Conservation (phyloP, 2,797 vertebrate species). For the Morus bassanus region DNA sequence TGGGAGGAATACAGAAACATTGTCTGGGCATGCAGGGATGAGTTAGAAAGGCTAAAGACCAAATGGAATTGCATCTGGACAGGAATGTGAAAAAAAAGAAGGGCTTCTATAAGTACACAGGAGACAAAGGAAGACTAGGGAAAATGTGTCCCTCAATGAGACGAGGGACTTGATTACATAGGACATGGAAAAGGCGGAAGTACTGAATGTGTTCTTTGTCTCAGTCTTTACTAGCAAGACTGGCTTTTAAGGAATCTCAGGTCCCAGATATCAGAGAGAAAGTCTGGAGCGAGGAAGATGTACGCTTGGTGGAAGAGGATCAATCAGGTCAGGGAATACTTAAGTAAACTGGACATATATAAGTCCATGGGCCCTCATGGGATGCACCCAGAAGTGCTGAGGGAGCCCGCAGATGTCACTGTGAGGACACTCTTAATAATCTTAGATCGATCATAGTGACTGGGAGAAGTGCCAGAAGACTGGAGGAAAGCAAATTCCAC, state of each 20-base stretch:
- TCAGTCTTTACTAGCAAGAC: not conserved
- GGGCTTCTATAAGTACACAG: not conserved
- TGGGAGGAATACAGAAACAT: not conserved
- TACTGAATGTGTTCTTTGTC: not conserved
- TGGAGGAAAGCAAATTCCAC: not conserved
- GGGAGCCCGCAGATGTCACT: not conserved
- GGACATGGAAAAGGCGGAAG: not conserved
- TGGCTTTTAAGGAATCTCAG: not conserved
- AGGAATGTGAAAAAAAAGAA: not conserved
- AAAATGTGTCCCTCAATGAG: not conserved
- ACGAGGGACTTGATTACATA: not conserved
- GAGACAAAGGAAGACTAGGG: not conserved
- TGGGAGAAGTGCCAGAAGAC: not conserved
- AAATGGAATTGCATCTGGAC: not conserved
- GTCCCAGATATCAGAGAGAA: not conserved
- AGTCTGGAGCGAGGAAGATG: not conserved
- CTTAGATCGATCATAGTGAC: not conserved
- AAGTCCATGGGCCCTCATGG: not conserved
- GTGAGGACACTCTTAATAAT: not conserved
- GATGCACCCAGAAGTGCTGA: not conserved
- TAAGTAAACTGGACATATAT: not conserved
- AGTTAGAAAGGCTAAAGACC: not conserved
- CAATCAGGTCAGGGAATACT: not conserved
- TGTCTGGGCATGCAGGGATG: not conserved
- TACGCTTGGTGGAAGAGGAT: not conserved